A percentile compares a stretch with the other conserved stretches of the same genome.
phyloP scores from a whole-genome alignment of 2,797 vertebrate genomes.

The Mormyrops boulengeri region DNA sequence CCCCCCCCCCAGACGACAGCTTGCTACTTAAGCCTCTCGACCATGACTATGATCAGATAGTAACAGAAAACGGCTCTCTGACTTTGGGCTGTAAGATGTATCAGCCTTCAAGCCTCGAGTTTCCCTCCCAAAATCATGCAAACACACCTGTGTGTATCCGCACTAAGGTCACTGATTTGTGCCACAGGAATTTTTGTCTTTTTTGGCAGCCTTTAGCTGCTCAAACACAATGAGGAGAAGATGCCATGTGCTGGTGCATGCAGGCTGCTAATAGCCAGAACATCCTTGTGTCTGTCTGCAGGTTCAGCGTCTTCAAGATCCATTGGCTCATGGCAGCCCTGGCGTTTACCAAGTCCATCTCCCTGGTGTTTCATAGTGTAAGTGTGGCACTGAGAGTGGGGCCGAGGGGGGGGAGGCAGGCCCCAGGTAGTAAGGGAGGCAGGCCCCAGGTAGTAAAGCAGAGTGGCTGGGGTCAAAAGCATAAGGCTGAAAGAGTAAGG shows the following conservation, averaged over 20 bases:
- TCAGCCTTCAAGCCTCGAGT: not conserved
- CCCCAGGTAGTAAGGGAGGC: no score
- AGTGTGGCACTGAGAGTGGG: conserved; percentile 36
- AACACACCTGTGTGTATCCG: not conserved
- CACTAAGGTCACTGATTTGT: not conserved
- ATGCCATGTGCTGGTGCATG: not conserved
- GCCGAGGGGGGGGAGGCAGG: not conserved
- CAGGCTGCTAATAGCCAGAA: not conserved
- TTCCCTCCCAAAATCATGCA: not conserved
- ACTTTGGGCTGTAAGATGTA: not conserved
- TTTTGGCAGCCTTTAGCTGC: not conserved
- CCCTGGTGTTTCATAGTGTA: conserved; percentile 76
- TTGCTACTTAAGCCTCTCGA: not conserved
- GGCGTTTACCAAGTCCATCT: conserved; percentile 71
- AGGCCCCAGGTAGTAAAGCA: not conserved
- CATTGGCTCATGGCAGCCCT: conserved; percentile 80
- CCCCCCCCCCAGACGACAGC: not conserved
- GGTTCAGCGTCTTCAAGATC: conserved; percentile 76
- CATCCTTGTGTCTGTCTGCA: conserved; percentile 32
- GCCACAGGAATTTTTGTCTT: not conserved
- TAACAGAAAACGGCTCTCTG: not conserved
- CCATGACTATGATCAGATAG: not conserved
- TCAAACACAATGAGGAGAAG: not conserved
- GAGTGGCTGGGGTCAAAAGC: not conserved
- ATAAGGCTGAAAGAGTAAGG: not conserved